Conservation (phyloP, 2,888 invertebrate genomes). For the Neria commutata region DNA sequence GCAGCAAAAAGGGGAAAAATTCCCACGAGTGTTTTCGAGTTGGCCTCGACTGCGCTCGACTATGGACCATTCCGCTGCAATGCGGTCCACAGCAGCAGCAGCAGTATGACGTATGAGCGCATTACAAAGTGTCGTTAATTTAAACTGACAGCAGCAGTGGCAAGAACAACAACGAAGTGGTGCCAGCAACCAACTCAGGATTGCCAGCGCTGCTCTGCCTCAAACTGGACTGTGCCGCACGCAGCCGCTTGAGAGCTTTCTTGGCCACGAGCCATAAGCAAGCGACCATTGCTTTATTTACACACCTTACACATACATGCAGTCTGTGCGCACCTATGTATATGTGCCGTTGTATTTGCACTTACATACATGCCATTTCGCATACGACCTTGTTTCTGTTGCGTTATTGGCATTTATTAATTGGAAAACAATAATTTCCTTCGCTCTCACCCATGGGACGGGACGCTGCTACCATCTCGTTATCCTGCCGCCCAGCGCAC, state of each 20-base stretch:
- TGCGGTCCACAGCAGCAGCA: too few relatives aligned
- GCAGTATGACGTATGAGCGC: slow-evolving; percentile 2
- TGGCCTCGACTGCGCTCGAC: too few relatives aligned
- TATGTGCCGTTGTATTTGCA: neutral
- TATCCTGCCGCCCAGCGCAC: too few relatives aligned
- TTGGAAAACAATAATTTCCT: slow-evolving; percentile 51
- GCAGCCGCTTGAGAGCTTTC: neutral
- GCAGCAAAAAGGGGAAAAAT: too few relatives aligned
- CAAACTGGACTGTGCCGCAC: neutral
- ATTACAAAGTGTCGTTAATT: slow-evolving; percentile 3
- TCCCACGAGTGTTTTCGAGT: too few relatives aligned
- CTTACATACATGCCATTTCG: neutral
- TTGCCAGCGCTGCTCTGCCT: neutral
- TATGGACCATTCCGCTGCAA: too few relatives aligned
- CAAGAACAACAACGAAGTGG: neutral
- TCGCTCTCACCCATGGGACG: too few relatives aligned
- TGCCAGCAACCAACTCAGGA: neutral
- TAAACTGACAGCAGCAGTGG: slow-evolving; percentile 6
- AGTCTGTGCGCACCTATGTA: neutral
- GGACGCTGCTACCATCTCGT: too few relatives aligned
- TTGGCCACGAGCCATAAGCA: too few relatives aligned
- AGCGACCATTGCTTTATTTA: too few relatives aligned
- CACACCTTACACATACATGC: too few relatives aligned
- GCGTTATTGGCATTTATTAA: slow-evolving; percentile 52
- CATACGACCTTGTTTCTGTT: slow-evolving; percentile 38